Conservation (phyloP, 2,797 vertebrate genomes). For the Atherinosoma microstoma region DNA sequence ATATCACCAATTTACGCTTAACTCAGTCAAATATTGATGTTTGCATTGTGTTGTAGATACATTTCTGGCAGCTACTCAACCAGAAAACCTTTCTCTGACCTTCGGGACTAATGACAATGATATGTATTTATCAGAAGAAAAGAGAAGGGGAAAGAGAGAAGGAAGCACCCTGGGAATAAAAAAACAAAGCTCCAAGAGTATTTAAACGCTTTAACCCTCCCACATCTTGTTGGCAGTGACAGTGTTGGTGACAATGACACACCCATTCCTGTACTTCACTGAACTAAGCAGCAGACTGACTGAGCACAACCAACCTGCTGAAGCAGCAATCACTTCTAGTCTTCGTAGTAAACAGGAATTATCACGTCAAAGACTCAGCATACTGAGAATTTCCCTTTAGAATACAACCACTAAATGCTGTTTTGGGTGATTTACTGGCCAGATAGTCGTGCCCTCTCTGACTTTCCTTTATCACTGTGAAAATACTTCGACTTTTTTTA, state of each 20-base stretch:
- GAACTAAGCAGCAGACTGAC: constrained; percentile 16
- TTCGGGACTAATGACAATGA: neutral
- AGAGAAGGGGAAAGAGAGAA: neutral
- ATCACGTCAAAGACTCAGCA: neutral
- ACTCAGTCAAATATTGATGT: too few relatives aligned
- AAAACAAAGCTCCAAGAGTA: neutral
- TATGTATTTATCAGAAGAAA: too few relatives aligned
- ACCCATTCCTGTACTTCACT: constrained; percentile 22
- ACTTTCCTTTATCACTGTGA: neutral
- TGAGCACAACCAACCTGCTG: constrained; percentile 26
- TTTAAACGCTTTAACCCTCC: neutral
- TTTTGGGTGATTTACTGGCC: neutral
- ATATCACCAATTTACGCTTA: too few relatives aligned
- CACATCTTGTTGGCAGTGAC: constrained; percentile 37
- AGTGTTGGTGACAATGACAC: constrained; percentile 30
- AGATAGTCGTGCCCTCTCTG: neutral
- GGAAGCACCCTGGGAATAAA: neutral
- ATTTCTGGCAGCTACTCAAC: neutral
- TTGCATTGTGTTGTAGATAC: too few relatives aligned
- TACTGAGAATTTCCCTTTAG: neutral
- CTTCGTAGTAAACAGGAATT: neutral
- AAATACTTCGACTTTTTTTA: neutral
- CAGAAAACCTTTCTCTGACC: neutral
- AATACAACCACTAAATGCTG: too few relatives aligned
- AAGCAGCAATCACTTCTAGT: constrained; percentile 30